Evolutionary conservation across 2,888 invertebrate species (phyloP).

Genomic region (Empis livida): DNA sequence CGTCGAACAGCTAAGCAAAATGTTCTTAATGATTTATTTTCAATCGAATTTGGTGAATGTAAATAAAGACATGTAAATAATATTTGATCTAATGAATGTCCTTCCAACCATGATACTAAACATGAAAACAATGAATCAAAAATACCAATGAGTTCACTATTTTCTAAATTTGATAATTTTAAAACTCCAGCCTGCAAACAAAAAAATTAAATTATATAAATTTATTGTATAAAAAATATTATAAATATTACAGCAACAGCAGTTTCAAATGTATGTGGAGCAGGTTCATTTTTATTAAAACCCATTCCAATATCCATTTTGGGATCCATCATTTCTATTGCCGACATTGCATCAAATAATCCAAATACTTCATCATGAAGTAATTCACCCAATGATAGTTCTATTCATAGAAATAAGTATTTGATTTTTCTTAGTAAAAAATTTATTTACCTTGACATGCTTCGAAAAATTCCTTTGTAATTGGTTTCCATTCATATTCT

Average conservation of each 20-base stretch:
- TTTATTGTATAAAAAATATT: background rate
- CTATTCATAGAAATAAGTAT: constrained; percentile 31
- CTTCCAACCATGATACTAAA: constrained; percentile 94
- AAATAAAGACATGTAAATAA: constrained; percentile 93
- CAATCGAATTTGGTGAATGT: constrained; percentile 76
- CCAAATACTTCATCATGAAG: constrained; percentile 85
- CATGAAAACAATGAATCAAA: constrained; percentile 91
- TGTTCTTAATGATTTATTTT: constrained; percentile 69
- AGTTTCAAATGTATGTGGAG: constrained; percentile 75
- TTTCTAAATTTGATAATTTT: constrained; percentile 61
- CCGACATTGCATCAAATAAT: constrained; percentile 97
- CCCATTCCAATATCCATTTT: constrained; percentile 99
- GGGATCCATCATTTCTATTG: constrained; percentile 99
- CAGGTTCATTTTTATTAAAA: constrained; percentile 75
- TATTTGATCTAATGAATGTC: constrained; percentile 91
- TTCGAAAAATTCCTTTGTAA: constrained; percentile 44
- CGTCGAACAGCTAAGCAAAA: constrained; percentile 83
- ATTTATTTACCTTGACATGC: constrained; percentile 42
- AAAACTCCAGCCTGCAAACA: constrained; percentile 54
- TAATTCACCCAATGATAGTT: constrained; percentile 77
- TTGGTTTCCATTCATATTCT: constrained; percentile 31
- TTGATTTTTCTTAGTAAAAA: background rate
- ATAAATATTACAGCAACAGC: constrained; percentile 55
- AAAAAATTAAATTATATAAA: background rate
- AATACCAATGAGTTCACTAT: constrained; percentile 76